Evolutionary conservation across 2,113 vertebrate genomes (phyloP), one percentile per base, ranked within the genome.

Genomic region (Perca flavescens): DNA sequence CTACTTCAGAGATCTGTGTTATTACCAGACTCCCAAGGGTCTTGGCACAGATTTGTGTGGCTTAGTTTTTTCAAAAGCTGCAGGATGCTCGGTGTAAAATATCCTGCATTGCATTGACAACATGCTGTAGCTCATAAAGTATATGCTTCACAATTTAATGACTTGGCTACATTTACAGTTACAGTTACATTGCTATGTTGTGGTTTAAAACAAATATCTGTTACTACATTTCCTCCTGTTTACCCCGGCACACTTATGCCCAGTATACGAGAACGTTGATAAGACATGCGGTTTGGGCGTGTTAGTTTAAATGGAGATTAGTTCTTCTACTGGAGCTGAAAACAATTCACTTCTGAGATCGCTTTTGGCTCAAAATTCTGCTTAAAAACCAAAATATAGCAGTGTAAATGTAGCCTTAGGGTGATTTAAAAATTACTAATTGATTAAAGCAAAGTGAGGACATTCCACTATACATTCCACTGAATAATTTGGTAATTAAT

Each of bases 11-110:
- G 56, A 31, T 62, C 4, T 73, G n/a, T 15, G 5, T 70, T 74
- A 68, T 6, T 36, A 8, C 25, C 14, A 76, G 73, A 83, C 49
- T 77, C 77, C 72, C 71, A 43, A 2, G 80, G 47, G 71, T 31
- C 53, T 67, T 1, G 36, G 54, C 76, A 76, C 65, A 79, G 64
- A 75, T 71, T 71, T 76, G 12, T 50, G 13, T 22, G 4, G 15
- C 4, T 22, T 10, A 0, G 19, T 43, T 57, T 46, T 52, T 64
- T 56, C 7, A n/a, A 60, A 65, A 74, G 54, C 67, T 36, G 43
- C 43, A 79, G 25, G 60, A 62, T 21, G 52, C 6, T 47, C 53
- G 28, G 43, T 2, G 10, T 54, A 16, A 22, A 65, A 69, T 22
- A 63, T 52, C 13, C 16, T 31, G 61, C 40, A 52, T 3, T 40